A percentile compares a stretch with the other conserved stretches of the same genome.
These are phyloP conservation scores for Eleutherodactylus coqui DNA, from an alignment of 2,797 vertebrate genomes.

Conservation along the genomic window DNA sequence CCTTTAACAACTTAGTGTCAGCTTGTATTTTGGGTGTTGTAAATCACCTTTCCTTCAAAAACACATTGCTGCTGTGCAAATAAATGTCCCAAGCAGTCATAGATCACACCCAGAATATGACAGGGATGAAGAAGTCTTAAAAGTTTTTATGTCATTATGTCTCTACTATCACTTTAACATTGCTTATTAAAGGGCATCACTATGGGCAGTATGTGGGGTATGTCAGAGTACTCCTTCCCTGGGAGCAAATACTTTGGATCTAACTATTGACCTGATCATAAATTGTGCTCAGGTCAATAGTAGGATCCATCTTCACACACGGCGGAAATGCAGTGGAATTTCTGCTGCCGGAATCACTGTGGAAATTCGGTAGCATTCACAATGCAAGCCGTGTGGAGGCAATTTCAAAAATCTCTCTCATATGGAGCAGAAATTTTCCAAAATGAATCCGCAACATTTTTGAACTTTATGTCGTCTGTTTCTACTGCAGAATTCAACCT, in stretches of 20 bases:
- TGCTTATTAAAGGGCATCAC: not conserved
- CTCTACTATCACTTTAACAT: not conserved
- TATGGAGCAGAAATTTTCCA: too few species aligned
- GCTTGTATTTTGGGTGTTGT: conserved; percentile 7
- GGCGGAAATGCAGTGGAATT: too few species aligned
- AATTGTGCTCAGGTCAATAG: too few species aligned
- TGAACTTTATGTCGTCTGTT: too few species aligned
- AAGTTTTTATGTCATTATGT: not conserved
- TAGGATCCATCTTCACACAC: too few species aligned
- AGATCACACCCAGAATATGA: not conserved
- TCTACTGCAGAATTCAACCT: too few species aligned
- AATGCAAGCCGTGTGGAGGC: too few species aligned
- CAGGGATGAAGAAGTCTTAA: not conserved
- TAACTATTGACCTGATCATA: too few species aligned
- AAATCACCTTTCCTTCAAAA: conserved; percentile 33
- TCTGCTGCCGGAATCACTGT: too few species aligned
- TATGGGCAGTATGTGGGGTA: not conserved
- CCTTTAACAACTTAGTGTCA: conserved; percentile 38
- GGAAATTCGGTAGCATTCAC: too few species aligned
- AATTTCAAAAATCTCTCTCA: too few species aligned
- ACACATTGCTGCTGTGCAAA: not conserved
- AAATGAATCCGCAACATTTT: too few species aligned
- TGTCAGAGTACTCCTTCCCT: not conserved
- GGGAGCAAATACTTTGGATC: not conserved
- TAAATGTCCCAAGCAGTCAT: not conserved